Base-by-base conservation (phyloP, 2,888 invertebrate species). In the Drosophila nr. perissopoda region DNA sequence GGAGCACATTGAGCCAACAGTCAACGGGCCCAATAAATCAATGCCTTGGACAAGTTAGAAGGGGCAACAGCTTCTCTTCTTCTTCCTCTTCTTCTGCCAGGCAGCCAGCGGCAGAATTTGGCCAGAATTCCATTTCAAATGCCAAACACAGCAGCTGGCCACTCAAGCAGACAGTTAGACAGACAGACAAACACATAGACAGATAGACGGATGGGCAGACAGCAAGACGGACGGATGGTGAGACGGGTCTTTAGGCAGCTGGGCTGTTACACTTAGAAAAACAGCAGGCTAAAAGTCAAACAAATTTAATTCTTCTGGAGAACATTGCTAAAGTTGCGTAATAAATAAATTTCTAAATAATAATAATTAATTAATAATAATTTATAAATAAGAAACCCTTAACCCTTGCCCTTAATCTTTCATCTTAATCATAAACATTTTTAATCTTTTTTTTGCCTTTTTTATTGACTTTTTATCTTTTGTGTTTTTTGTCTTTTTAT, bases 11-110 rank as follows among this genome's bases (percentile, higher is more conserved):
- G 72, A 68, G 58, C 60, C 72, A 64, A 58, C 42, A 64, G 54
- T 56, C 48, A 66, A 70, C 72, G 69, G 70, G 58, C 67, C 83
- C 83, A 88, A 88, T 88, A 89, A 88, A 89, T 88, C 90, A 90
- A 83, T 90, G 89, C 62, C 61, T 69, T 64, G 67, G 76, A 57
- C 83, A 74, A 59, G 69, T 67, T 46, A 16, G 56, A 60, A 82
- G 59, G 66, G 70, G 65, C 79, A 81, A 66, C 48, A 36, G 60
- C 27, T 60, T n/a, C 16, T 33, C 27, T 58, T 18, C 51, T 11
- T 8, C 34, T 25, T 6, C 34, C 21, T 25, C 57, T 10, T 13
- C 21, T 33, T 18, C 31, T 21, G 4, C 21, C 34, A 8, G 16
- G 21, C 42, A 52, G 63, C 33, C 34, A 21, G 33, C 2, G 57